Evolutionary conservation across 2,797 vertebrate genomes (phyloP), one percentile per base, ranked within the genome.

Genomic region (Esox masquinongy): DNA sequence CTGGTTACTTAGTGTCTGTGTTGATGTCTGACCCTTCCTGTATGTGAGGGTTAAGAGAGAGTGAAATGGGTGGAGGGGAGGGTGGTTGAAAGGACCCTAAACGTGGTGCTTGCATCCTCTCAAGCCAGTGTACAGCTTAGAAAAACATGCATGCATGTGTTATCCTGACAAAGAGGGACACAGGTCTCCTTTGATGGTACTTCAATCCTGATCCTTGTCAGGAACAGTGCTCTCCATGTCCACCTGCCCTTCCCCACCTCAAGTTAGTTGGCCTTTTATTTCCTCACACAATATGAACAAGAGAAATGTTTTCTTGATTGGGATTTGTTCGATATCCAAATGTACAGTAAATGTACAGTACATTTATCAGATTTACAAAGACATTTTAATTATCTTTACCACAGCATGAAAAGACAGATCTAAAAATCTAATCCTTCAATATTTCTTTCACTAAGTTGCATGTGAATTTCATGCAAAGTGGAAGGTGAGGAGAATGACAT

Each of bases 101-200:
- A 15, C 74, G 34, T 61, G 72, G 22, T 49, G 19, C 39, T 2
- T n/a, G 39, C 72, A 7, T 6, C 50, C 50, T 53, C 17, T 8
- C 26, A 12, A 49, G 34, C 69, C 67, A 75, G 74, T 51, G 22
- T 51, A 14, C 49, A 49, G 50, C n/a, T 70, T 51, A 68, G 4
- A 61, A 70, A 71, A 70, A 74, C 19, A n/a, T 76, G 36, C 36
- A 11, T n/a, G 68, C 39, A 53, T 31, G 56, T 17, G 16, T 76
- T 49, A 29, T 39, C 3, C 31, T 34, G 24, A 51, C 34, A 36
- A 31, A 39, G 75, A 43, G 59, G 59, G 11, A 47, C 16, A 49
- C 26, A 29, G 8, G 67, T 47, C 16, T 61, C 68, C 26, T 76
- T 70, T 70, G 74, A 70, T 75, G 74, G n/a, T 22, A 75, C 17